Evolutionary conservation across 2,888 invertebrate species (phyloP).

Genomic region (Melieria picta): DNA sequence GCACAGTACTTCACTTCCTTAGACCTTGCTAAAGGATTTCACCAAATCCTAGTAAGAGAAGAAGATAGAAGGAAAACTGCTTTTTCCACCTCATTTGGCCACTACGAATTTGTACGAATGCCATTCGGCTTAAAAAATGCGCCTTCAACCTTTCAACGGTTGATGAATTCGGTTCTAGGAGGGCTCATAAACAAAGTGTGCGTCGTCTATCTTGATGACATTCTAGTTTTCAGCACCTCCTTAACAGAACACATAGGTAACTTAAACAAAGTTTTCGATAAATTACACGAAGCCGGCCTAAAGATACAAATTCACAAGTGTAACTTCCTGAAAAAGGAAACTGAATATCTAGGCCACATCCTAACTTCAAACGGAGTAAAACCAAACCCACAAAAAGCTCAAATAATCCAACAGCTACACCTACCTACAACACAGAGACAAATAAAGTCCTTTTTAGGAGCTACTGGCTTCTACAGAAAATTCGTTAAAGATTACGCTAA

Average conservation of each 20-base stretch:
- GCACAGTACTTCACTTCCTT: constrained; percentile 3
- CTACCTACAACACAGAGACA: not conserved
- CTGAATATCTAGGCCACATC: not conserved
- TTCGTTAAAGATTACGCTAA: not conserved
- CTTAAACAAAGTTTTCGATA: not conserved
- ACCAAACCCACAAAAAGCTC: not conserved
- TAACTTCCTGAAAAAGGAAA: not conserved
- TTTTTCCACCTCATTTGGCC: not conserved
- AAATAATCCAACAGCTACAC: not conserved
- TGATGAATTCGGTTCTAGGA: not conserved
- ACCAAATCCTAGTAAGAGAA: constrained; percentile 1
- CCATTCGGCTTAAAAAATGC: constrained; percentile 10
- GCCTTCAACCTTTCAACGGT: not conserved
- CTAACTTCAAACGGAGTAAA: not conserved
- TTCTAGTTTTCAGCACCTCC: not conserved
- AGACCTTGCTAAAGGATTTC: not conserved
- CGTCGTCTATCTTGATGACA: not conserved
- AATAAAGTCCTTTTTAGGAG: constrained; percentile 8
- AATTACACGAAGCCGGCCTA: not conserved
- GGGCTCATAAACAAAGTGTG: not conserved
- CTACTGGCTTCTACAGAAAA: constrained; percentile 2
- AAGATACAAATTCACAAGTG: not conserved
- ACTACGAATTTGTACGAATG: constrained; percentile 6
- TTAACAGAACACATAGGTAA: not conserved
- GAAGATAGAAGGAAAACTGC: not conserved